These are phyloP conservation scores for Subacronicta megacephala DNA, from an alignment of 2,888 invertebrate species.

Conservation along the genomic window DNA sequence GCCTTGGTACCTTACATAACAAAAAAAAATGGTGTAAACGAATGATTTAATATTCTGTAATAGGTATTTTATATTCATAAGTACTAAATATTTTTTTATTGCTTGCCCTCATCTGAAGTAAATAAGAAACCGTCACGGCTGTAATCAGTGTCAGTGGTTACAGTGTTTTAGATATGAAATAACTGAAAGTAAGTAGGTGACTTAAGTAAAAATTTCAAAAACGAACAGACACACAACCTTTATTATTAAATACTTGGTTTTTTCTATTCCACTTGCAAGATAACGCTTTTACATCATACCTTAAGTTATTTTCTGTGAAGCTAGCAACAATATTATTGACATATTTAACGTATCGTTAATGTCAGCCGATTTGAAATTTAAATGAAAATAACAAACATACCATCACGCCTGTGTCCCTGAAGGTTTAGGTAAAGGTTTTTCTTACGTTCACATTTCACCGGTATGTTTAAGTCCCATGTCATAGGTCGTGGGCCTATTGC, in stretches of 20 bases:
- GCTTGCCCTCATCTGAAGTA: no score
- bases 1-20: not conserved
- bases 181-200: not conserved
- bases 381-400: no score
- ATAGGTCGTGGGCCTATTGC: no score
- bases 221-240: no score
- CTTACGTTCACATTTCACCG: no score
- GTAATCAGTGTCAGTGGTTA: not conserved
- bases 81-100: not conserved
- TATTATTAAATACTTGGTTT: not conserved
- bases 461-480: no score
- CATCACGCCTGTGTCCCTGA: no score
- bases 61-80: constrained; percentile 4
- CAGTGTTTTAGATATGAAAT: not conserved
- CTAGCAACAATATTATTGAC: not conserved
- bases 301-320: not conserved
- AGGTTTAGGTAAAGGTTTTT: no score
- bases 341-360: not conserved
- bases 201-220: not conserved
- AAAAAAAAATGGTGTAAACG: not conserved
- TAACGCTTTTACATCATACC: not conserved
- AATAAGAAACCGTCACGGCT: not conserved
- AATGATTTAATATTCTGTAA: constrained; percentile 7
- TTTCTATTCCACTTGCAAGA: not conserved
- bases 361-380: not conserved